Conservation (phyloP, 1,140 invertebrate species). For the Coelopa frigida region DNA sequence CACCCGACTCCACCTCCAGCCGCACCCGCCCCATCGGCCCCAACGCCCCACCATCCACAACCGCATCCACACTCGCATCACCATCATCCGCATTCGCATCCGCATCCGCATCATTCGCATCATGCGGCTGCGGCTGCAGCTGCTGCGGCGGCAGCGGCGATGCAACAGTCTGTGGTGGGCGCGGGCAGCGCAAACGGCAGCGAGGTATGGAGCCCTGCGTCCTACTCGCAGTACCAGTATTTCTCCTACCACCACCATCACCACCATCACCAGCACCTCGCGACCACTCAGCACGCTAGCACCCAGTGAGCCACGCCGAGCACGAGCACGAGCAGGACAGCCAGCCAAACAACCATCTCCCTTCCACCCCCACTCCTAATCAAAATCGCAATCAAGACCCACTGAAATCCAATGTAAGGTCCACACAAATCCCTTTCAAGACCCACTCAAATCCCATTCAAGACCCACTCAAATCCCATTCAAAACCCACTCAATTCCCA, state of each 20-base stretch:
- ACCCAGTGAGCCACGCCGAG: too few species aligned
- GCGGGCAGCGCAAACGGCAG: too few species aligned
- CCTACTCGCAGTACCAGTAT: constrained; percentile 45
- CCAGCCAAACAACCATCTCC: constrained; percentile 33
- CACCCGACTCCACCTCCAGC: constrained; percentile 10
- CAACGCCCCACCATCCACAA: constrained; percentile 9
- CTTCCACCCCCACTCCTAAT: constrained; percentile 23
- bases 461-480: too few species aligned
- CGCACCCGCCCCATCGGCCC: constrained; percentile 8
- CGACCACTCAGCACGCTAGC: constrained; percentile 19
- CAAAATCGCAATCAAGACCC: too few species aligned
- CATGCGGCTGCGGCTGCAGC: not conserved
- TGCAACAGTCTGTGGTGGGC: too few species aligned
- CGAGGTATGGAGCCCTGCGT: constrained; percentile 47
- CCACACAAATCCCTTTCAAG: too few species aligned
- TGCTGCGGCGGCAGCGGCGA: constrained; percentile 2
- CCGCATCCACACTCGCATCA: constrained; percentile 8
- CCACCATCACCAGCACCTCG: constrained; percentile 10
- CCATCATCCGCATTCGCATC: too few species aligned
- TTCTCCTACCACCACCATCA: constrained; percentile 37
- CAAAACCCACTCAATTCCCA: too few species aligned
- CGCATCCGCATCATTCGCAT: constrained; percentile 14
- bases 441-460: too few species aligned
- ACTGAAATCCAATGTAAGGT: too few species aligned
- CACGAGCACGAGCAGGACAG: constrained; percentile 19